Conservation (phyloP, 1,140 invertebrate species). For the Helicoverpa zea region DNA sequence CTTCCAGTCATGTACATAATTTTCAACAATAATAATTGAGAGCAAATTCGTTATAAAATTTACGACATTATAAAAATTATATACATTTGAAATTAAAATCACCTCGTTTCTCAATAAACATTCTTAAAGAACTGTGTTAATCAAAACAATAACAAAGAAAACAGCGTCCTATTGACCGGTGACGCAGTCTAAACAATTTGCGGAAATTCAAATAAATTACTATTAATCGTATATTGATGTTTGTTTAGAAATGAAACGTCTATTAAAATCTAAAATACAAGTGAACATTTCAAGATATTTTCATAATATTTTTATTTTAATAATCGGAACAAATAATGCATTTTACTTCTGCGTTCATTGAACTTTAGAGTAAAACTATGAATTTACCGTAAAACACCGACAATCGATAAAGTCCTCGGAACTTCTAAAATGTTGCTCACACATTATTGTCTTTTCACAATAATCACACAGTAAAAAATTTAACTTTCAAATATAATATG, state of each 20-base stretch:
- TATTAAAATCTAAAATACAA: too few species aligned
- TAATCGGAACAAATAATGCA: neutral
- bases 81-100: too few species aligned
- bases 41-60: neutral
- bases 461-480: constrained; percentile 36
- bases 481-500: constrained; percentile 31
- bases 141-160: constrained; percentile 5
- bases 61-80: too few species aligned
- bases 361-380: constrained; percentile 1
- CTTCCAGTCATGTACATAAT: neutral
- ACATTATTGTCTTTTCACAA: constrained; percentile 25
- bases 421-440: constrained; percentile 5
- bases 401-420: constrained; percentile 15
- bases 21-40: neutral
- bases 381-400: constrained; percentile 19
- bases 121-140: neutral
- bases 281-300: neutral
- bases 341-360: constrained; percentile 4
- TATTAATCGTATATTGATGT: neutral
- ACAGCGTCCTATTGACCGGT: neutral
- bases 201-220: neutral
- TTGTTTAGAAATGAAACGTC: too few species aligned
- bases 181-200: neutral
- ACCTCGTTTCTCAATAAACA: neutral
- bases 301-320: neutral